Evolutionary conservation across 2,888 invertebrate species (phyloP).

Genomic region (Hypercompe scribonia): DNA sequence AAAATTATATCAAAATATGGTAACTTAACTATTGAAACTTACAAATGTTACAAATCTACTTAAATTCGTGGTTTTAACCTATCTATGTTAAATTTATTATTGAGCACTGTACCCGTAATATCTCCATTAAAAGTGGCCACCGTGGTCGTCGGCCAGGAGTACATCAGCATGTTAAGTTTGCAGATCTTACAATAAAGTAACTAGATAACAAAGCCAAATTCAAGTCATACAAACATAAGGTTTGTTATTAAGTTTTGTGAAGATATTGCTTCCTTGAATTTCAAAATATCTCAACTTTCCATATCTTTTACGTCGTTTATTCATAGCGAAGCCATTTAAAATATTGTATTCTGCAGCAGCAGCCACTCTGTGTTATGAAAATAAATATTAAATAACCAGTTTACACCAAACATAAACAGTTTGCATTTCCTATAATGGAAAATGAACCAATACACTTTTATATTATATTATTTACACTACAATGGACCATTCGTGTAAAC

Average conservation of each 20-base stretch:
- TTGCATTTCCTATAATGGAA: slow-evolving; percentile 5
- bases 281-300: background rate
- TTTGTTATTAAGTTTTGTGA: background rate
- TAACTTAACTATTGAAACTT: background rate
- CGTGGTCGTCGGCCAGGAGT: too few species aligned
- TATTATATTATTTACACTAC: slow-evolving; percentile 16
- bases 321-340: background rate
- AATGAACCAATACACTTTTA: slow-evolving; percentile 7
- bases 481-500: slow-evolving; percentile 23
- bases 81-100: too few species aligned
- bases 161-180: background rate
- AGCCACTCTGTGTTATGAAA: background rate
- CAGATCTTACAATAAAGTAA: background rate
- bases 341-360: background rate
- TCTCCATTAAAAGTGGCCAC: too few species aligned
- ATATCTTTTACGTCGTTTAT: too few species aligned
- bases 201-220: background rate
- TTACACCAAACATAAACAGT: slow-evolving; percentile 3
- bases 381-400: slow-evolving; percentile 10
- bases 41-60: background rate
- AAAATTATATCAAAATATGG: background rate
- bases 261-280: background rate
- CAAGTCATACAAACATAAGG: background rate
- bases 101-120: too few species aligned
- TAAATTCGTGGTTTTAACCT: background rate